phyloP scores from a whole-genome alignment of 1,140 invertebrate genomes.

The Trachymyrmex septentrionalis region DNA sequence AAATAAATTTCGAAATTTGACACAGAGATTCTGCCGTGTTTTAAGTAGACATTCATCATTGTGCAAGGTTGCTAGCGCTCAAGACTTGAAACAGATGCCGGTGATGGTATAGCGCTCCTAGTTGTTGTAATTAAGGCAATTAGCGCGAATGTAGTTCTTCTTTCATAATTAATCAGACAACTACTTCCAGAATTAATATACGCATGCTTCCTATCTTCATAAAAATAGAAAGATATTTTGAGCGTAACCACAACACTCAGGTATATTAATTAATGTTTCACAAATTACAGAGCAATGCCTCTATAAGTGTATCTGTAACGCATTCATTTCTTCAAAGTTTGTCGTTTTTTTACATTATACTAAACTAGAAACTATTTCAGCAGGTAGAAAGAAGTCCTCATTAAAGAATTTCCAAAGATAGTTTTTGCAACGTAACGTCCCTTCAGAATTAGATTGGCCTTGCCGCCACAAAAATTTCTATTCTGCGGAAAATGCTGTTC shows the following conservation, averaged over 20 bases:
- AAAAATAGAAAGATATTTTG: slow-evolving; percentile 56
- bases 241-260: slow-evolving; percentile 48
- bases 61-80: slow-evolving; percentile 25
- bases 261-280: slow-evolving; percentile 71
- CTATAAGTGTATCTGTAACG: neutral
- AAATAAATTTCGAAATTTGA: slow-evolving; percentile 46
- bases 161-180: slow-evolving; percentile 59
- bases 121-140: slow-evolving; percentile 60
- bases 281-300: slow-evolving; percentile 62
- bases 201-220: slow-evolving; percentile 56
- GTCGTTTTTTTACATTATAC: neutral
- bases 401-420: slow-evolving; percentile 71
- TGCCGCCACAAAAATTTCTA: slow-evolving; percentile 82
- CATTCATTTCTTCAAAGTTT: slow-evolving; percentile 9
- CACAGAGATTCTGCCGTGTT: slow-evolving; percentile 12
- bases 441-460: slow-evolving; percentile 81
- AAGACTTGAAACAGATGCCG: slow-evolving; percentile 35
- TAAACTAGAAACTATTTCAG: slow-evolving; percentile 22
- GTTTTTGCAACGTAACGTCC: slow-evolving; percentile 85
- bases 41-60: slow-evolving; percentile 21
- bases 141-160: slow-evolving; percentile 54
- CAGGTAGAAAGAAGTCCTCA: slow-evolving; percentile 31
- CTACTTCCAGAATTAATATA: slow-evolving; percentile 58
- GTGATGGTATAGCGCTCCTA: slow-evolving; percentile 22
- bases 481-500: slow-evolving; percentile 83